These are phyloP conservation scores for Australoheros facetus DNA, from an alignment of 2,797 vertebrate genomes.

Conservation along the genomic window DNA sequence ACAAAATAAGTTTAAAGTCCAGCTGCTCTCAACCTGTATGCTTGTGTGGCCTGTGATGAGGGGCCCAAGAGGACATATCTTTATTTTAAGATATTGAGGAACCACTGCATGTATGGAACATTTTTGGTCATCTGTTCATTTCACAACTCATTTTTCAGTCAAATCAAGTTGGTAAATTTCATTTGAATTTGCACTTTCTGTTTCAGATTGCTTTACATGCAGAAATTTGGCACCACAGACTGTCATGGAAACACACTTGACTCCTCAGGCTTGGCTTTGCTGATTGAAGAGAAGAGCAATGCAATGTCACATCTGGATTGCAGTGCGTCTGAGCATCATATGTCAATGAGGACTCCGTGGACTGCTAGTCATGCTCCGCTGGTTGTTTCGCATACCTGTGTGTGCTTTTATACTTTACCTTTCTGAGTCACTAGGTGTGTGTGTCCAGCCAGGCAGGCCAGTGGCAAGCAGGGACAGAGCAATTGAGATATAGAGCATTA, in stretches of 20 bases:
- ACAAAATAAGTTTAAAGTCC: neutral
- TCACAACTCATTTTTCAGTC: neutral
- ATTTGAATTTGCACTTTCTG: conserved; percentile 1
- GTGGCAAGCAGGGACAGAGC: conserved; percentile 69
- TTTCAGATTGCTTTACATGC: neutral
- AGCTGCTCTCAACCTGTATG: neutral
- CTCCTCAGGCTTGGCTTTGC: conserved; percentile 1
- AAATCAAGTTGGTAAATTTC: neutral
- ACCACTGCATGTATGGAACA: neutral
- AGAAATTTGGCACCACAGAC: neutral
- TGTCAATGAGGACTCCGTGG: neutral
- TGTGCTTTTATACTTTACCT: neutral
- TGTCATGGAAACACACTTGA: neutral
- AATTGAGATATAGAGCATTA: conserved; percentile 93
- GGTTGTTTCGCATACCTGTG: neutral
- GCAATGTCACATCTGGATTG: neutral
- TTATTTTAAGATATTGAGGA: neutral
- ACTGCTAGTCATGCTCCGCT: neutral
- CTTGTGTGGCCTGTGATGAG: neutral
- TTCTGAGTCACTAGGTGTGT: conserved; percentile 31
- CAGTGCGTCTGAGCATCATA: neutral
- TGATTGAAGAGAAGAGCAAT: conserved; percentile 10
- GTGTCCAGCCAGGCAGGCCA: conserved; percentile 56
- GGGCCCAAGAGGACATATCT: neutral
- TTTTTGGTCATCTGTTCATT: neutral